Conservation (phyloP, 2,888 invertebrate genomes). For the Callimorpha dominula region DNA sequence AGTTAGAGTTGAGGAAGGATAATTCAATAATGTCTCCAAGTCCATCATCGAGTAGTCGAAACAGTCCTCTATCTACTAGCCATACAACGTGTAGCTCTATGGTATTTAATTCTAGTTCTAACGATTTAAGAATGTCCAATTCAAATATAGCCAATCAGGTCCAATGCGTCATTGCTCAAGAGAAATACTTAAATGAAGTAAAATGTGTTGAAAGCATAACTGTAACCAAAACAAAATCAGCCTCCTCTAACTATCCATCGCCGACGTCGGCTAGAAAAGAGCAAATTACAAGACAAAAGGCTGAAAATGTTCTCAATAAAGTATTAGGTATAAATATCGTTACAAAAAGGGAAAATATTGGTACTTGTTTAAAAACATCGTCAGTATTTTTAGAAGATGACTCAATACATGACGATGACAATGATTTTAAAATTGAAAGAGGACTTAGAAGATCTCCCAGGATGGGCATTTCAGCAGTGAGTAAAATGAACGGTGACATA, state of each 20-base stretch:
- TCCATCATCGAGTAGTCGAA: constrained; percentile 83
- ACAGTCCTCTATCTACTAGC: constrained; percentile 83
- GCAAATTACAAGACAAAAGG: constrained; percentile 80
- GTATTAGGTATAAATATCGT: constrained; percentile 83
- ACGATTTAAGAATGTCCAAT: constrained; percentile 82
- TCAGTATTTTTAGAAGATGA: constrained; percentile 82
- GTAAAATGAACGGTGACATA: constrained; percentile 83
- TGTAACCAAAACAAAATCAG: constrained; percentile 74
- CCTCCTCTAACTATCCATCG: constrained; percentile 69
- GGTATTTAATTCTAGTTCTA: constrained; percentile 85
- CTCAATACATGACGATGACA: constrained; percentile 76
- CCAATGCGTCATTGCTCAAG: constrained; percentile 85
- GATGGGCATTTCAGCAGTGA: constrained; percentile 82
- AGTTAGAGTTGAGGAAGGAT: constrained; percentile 79
- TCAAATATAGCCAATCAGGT: constrained; percentile 82
- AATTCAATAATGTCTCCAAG: constrained; percentile 79
- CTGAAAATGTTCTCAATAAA: constrained; percentile 82
- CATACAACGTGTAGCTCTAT: constrained; percentile 85
- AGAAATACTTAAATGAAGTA: constrained; percentile 83
- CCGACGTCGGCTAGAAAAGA: constrained; percentile 77
- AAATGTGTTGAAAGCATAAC: constrained; percentile 83
- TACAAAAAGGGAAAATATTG: constrained; percentile 78
- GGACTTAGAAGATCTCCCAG: constrained; percentile 78
- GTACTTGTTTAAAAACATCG: constrained; percentile 78
- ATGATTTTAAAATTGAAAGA: constrained; percentile 78